A percentile compares a stretch with the other conserved stretches of the same genome.
Evolutionary conservation across 2,888 invertebrate genomes (phyloP).

Genomic region (Piscicola geometra): DNA sequence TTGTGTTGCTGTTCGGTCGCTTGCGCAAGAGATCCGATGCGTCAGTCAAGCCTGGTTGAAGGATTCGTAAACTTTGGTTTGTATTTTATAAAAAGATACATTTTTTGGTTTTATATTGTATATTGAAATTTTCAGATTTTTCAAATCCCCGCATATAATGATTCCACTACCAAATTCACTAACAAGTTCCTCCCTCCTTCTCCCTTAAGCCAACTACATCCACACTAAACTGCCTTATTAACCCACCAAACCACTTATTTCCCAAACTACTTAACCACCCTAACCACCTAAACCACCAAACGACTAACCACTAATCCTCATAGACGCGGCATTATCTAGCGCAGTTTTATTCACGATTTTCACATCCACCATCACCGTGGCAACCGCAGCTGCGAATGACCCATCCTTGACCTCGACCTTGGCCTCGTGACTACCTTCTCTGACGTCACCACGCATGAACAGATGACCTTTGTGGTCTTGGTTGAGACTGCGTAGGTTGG

Average conservation of each 20-base stretch:
- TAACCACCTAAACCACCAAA: background rate
- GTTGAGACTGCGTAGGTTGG: background rate
- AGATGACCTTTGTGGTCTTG: conserved; percentile 68
- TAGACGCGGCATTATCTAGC: conserved; percentile 87
- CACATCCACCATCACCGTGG: conserved; percentile 88
- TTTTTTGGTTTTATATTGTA: too few relatives aligned
- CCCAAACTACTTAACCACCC: background rate
- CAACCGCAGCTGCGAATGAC: conserved; percentile 72
- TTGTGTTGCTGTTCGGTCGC: background rate
- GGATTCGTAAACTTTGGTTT: too few relatives aligned
- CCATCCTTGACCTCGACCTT: conserved; percentile 67
- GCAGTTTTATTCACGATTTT: conserved; percentile 91
- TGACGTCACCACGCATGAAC: conserved; percentile 86
- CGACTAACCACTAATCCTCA: conserved; percentile 64
- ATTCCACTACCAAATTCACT: too few relatives aligned
- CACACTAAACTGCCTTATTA: background rate
- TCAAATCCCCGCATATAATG: too few relatives aligned
- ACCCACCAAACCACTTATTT: background rate
- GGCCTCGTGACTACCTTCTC: conserved; percentile 76
- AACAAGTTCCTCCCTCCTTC: too few relatives aligned
- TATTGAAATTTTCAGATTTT: too few relatives aligned
- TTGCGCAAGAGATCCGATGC: conserved; percentile 58
- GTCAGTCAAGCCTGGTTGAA: conserved; percentile 15
- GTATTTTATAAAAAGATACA: too few relatives aligned
- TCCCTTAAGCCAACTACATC: too few relatives aligned